A percentile compares a stretch with the other conserved stretches of the same genome.
Conservation (phyloP, 2,113 vertebrate genomes). For the Glaucidium brasilianum region DNA sequence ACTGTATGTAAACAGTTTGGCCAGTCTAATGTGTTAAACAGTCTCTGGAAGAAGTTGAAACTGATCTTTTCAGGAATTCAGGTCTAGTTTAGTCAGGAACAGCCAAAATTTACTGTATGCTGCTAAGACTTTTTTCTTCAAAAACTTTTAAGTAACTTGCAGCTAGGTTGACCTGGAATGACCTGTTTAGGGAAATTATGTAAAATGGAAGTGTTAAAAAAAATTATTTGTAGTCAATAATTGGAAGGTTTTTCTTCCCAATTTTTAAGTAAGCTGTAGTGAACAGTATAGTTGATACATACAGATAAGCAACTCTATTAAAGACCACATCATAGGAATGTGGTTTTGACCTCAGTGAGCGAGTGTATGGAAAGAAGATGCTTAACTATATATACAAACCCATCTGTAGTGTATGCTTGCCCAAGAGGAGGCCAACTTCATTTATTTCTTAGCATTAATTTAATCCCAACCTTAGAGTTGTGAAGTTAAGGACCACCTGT, state of each 20-base stretch:
- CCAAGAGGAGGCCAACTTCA: neutral
- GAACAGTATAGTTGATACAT: neutral
- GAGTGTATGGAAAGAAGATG: neutral
- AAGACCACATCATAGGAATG: neutral
- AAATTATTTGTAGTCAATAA: neutral
- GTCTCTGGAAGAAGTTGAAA: neutral
- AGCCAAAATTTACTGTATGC: neutral
- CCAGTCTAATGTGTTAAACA: neutral
- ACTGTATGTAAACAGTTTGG: neutral
- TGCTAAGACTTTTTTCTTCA: neutral
- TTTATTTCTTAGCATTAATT: neutral
- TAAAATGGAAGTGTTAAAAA: neutral
- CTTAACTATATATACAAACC: neutral
- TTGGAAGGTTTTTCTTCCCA: neutral
- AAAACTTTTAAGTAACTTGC: neutral
- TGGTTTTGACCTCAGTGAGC: neutral
- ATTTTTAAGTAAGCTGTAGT: neutral
- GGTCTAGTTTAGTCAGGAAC: neutral
- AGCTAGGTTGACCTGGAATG: neutral
- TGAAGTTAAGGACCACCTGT: neutral
- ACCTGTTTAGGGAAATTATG: neutral
- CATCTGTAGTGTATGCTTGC: neutral
- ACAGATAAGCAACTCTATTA: neutral
- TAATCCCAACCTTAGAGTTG: neutral
- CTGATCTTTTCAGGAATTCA: neutral